These are phyloP conservation scores for Plagiodera versicolora DNA, from an alignment of 2,888 invertebrate species.

Conservation along the genomic window DNA sequence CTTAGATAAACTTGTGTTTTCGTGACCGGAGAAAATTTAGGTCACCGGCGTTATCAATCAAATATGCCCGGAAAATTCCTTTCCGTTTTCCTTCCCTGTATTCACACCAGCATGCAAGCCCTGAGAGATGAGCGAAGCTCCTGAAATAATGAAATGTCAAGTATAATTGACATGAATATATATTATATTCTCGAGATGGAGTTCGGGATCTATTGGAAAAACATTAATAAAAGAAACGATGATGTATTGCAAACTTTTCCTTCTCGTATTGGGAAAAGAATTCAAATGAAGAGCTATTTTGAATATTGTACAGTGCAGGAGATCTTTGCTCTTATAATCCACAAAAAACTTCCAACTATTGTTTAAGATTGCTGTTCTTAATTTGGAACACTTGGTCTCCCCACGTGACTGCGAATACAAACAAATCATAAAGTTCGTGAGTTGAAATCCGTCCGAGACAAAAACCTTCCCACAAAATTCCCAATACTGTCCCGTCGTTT, in stretches of 20 bases:
- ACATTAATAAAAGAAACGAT: background rate
- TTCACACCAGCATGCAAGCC: conserved; percentile 8
- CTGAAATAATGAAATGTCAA: conserved; percentile 11
- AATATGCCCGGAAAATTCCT: conserved; percentile 1
- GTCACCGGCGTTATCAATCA: conserved; percentile 7
- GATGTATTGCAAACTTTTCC: too few relatives aligned
- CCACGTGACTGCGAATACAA: too few relatives aligned
- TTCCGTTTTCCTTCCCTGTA: background rate
- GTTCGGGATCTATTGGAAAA: conserved; percentile 3
- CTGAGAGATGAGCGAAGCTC: conserved; percentile 8
- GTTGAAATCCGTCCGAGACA: too few relatives aligned
- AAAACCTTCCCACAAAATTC: too few relatives aligned
- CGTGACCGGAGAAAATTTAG: background rate
- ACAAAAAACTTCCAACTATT: background rate
- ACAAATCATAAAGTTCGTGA: too few relatives aligned
- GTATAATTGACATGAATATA: conserved; percentile 9
- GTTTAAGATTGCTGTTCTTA: too few relatives aligned
- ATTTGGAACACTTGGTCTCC: too few relatives aligned
- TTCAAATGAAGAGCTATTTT: too few relatives aligned
- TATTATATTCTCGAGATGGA: background rate
- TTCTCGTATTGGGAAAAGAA: too few relatives aligned
- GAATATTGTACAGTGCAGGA: too few relatives aligned
- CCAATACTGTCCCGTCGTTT: background rate
- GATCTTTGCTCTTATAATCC: too few relatives aligned
- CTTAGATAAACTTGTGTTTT: background rate